These are phyloP conservation scores for Chiroxiphia lanceolata DNA, from an alignment of 2,797 vertebrate genomes.

Conservation along the genomic window DNA sequence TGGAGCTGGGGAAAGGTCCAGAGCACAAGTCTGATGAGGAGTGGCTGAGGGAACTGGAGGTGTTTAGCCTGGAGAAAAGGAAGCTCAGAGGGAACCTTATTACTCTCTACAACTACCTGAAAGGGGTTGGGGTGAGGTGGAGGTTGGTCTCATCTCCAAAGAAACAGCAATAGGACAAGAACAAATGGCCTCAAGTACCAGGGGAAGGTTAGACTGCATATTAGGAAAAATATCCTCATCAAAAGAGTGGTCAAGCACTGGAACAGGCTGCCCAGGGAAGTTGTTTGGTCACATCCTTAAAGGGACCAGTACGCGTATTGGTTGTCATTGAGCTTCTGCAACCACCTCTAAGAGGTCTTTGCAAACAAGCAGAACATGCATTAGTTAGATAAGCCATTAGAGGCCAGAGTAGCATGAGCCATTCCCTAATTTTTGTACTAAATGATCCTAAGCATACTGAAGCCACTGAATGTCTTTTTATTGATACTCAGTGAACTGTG, in stretches of 20 bases:
- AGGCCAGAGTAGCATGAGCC: background rate
- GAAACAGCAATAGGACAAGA: background rate
- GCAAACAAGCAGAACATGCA: background rate
- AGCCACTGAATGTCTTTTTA: background rate
- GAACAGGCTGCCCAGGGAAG: background rate
- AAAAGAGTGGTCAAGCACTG: background rate
- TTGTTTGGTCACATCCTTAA: background rate
- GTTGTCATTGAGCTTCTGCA: background rate
- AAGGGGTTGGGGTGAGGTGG: background rate
- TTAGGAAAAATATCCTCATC: background rate
- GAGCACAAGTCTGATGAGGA: background rate
- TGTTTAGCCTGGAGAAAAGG: background rate
- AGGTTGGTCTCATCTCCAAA: fast-evolving
- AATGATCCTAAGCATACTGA: background rate
- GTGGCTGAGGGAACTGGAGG: fast-evolving
- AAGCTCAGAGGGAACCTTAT: background rate
- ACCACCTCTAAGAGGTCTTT: background rate
- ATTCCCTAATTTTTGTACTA: background rate
- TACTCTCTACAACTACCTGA: background rate
- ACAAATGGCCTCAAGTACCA: background rate
- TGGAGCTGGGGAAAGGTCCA: background rate
- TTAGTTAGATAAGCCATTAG: background rate
- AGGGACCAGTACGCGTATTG: background rate
- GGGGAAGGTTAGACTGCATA: background rate
- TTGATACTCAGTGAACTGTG: background rate